Base-by-base conservation (phyloP, 2,113 vertebrate genomes). In the Oryzias woworae region DNA sequence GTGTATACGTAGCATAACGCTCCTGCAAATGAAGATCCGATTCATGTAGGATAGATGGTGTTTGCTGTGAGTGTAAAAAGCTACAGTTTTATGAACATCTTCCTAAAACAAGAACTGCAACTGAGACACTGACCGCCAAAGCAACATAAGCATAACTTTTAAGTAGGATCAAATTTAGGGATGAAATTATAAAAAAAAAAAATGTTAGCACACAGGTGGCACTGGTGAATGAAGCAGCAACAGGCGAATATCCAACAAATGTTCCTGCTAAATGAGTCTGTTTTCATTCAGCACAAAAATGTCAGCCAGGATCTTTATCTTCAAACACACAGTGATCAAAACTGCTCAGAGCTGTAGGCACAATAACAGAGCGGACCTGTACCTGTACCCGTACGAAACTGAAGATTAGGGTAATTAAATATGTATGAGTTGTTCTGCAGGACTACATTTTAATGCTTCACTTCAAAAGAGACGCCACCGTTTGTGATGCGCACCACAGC, bases 331-430 rank as follows among this genome's bases (percentile, higher is more conserved):
- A 44, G 64, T 66, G 70, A 73, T 75, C 69, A 73, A 77, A 78
- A 67, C 62, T 20, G 65, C 56, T 57, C 28, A 43, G 67, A 43
- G 44, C 62, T 53, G 58, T 14, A 72, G 77, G 54, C 23, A 26
- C 36, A 72, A 46, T 10, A 71, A 58, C 24, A 51, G 18, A 20
- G 15, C 49, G 53, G 69, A 75, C 60, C 73, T 71, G 53, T 10
- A 36, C 2, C 0, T 31, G 45, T 17, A 14, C 67, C 63, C 53
- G 61, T 15, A 48, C 64, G 49, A 69, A 64, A 62, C 50, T 46
- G 63, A 77, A 77, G 67, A 82, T 72, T 78, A 53, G 17, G 51
- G 23, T 18, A 69, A 75, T 87, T 77, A 88, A 89, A 84, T 77
- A 83, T 86, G 77, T 10, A 84, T 81, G 66, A 88, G 77, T 26